Base-by-base conservation (phyloP, 2,113 vertebrate genomes). In the Pica pica region DNA sequence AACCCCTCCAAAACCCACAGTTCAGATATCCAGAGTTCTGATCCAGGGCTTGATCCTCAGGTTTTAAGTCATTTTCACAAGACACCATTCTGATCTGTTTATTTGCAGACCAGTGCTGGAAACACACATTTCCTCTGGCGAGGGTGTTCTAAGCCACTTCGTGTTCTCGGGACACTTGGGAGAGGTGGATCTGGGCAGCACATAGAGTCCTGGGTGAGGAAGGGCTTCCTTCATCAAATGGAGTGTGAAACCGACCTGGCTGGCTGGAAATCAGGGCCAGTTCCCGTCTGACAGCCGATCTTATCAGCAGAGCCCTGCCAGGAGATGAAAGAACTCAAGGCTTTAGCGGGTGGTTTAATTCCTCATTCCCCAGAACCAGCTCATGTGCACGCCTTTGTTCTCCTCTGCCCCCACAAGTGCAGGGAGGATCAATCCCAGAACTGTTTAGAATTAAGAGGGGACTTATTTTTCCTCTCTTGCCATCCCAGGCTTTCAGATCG, bases 311-410 rank as follows among this genome's bases (percentile, higher is more conserved):
- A 81, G 79, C 83, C 80, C 77, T 39, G 59, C 57, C 24, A 53
- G 90, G 65, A 94, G 93, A 95, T 83, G 74, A 95, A 96, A 97
- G 80, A 13, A 20, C 86, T 74, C 71, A 31, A 2, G 0, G 4
- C 37, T 64, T 92, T 83, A 88, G 83, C 60, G 9, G 39, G 60
- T 47, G 37, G 7, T 86, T 96, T 71, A 37, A 94, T 95, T 97
- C 95, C 85, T 88, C 69, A 41, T 92, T 92, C 69, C 52, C 44
- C 82, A 60, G 27, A 69, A 57, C 28, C 50, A 46, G 80, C 60
- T 75, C 79, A 70, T 73, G 44, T 1, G 2, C 50, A 26, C 1
- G 6, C 37, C 88, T 92, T 94, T 95, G 82, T 91, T 87, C 94
- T 86, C 63, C 70, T 81, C 87, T 69, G 89, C 83, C 84, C 71